A percentile compares a stretch with the other conserved stretches of the same genome.
These are phyloP conservation scores for Eleutherodactylus coqui DNA, from an alignment of 2,797 vertebrate species.

Conservation along the genomic window DNA sequence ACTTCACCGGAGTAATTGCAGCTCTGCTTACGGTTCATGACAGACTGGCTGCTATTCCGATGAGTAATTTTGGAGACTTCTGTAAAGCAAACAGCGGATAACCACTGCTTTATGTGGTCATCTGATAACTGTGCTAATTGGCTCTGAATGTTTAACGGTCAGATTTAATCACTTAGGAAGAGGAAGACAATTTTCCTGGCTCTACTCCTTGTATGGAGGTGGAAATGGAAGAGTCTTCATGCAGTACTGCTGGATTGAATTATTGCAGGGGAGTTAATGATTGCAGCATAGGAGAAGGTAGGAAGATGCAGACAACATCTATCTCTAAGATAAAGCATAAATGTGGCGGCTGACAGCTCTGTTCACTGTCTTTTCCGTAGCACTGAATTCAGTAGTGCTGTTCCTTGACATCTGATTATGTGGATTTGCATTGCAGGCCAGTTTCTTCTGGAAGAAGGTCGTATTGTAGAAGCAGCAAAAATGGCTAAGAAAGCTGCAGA, in stretches of 20 bases:
- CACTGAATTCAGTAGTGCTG: background rate
- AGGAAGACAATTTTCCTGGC: background rate
- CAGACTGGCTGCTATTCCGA: background rate
- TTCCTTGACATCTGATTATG: slow-evolving; percentile 25
- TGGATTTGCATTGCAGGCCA: slow-evolving; percentile 81
- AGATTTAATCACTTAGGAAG: background rate
- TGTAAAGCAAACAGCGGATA: background rate
- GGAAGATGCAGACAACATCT: slow-evolving; percentile 28
- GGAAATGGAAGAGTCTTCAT: background rate
- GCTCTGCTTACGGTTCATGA: background rate
- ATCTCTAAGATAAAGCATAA: slow-evolving; percentile 17
- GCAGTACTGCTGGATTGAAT: slow-evolving; percentile 19
- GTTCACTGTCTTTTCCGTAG: background rate
- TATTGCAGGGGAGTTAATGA: slow-evolving; percentile 10
- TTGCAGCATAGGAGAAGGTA: slow-evolving; percentile 38
- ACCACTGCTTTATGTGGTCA: background rate
- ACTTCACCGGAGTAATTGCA: background rate
- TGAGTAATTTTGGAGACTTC: background rate
- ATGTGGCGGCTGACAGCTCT: background rate
- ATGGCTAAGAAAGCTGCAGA: slow-evolving; percentile 96
- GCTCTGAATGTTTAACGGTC: background rate
- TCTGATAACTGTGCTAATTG: background rate
- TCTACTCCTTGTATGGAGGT: background rate
- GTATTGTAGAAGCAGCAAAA: slow-evolving; percentile 93
- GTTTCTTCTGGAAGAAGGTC: slow-evolving; percentile 95